Evolutionary conservation across 2,113 vertebrate genomes (phyloP), one percentile per base, ranked within the genome.

Genomic region (Clupea harengus): DNA sequence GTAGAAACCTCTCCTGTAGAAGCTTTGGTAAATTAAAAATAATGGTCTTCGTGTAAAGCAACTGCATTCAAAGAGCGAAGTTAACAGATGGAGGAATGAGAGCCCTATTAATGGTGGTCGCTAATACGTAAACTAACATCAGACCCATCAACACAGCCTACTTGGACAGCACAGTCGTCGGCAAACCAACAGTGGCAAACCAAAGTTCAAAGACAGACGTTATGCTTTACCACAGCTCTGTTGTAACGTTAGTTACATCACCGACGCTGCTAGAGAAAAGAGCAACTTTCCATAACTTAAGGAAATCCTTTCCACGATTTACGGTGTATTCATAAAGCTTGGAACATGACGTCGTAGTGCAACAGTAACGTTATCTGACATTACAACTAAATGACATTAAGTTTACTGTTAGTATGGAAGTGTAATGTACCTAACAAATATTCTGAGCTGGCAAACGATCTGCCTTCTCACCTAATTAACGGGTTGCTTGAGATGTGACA

Each of bases 141-240:
- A n/a, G 60, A 22, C 60, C 52, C 52, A 28, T 67, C 9, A 28
- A 25, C 18, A 20, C 3, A 60, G 54, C n/a, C n/a, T 67, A 28
- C n/a, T 13, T 78, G 72, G 39, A 8, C 57, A 28, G 25, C 64
- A 32, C 64, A 28, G 64, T 25, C 57, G 28, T 78, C 15, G 28
- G 72, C 72, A 78, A 78, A 39, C 32, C 28, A 25, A 28, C 64
- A 10, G 57, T 72, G 25, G 3, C 15, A 17, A 39, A 78, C 4
- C 72, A 78, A 78, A 78, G 72, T 78, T 32, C 72, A 78, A 78
- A 78, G 5, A 32, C 72, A 44, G 72, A 78, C 72, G 28, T 78
- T 78, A 10, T 39, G 39, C 39, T 10, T 78, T 32, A 15, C 25
- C n/a, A 75, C 1, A 13, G 28, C 11, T 17, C 32, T 39, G 10